A percentile compares a stretch with the other conserved stretches of the same genome.
Conservation (phyloP, 2,113 vertebrate species). For the Corydoras sp. region DNA sequence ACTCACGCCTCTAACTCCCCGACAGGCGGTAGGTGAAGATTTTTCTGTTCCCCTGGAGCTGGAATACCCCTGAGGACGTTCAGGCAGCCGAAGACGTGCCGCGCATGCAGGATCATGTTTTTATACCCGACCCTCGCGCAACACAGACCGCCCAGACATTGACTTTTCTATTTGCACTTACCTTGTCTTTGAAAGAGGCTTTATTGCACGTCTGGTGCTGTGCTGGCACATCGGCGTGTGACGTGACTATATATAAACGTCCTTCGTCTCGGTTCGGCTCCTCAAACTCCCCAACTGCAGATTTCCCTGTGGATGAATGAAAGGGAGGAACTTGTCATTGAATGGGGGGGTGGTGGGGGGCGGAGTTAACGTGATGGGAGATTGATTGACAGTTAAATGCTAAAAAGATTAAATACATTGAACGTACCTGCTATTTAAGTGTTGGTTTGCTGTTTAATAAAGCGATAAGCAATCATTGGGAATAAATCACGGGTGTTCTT, state of each 20-base stretch:
- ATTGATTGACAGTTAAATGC: too few relatives aligned
- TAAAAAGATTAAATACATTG: too few relatives aligned
- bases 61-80: neutral
- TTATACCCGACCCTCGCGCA: neutral
- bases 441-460: too few relatives aligned
- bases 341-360: too few relatives aligned
- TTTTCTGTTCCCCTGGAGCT: constrained; percentile 13
- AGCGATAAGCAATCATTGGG: too few relatives aligned
- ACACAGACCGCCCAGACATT: neutral
- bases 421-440: too few relatives aligned
- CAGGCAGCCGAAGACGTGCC: neutral
- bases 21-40: constrained; percentile 28
- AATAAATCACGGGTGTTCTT: too few relatives aligned
- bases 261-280: too few relatives aligned
- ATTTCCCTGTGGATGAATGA: too few relatives aligned
- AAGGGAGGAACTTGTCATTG: too few relatives aligned
- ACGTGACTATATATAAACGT: neutral
- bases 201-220: neutral
- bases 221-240: neutral
- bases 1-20: neutral
- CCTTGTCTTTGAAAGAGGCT: neutral
- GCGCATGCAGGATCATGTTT: constrained; percentile 1
- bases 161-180: constrained; percentile 1
- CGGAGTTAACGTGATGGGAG: too few relatives aligned
- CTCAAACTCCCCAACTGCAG: too few relatives aligned